Base-by-base conservation (phyloP, 2,797 vertebrate genomes). In the Sebastes baramenuke region DNA sequence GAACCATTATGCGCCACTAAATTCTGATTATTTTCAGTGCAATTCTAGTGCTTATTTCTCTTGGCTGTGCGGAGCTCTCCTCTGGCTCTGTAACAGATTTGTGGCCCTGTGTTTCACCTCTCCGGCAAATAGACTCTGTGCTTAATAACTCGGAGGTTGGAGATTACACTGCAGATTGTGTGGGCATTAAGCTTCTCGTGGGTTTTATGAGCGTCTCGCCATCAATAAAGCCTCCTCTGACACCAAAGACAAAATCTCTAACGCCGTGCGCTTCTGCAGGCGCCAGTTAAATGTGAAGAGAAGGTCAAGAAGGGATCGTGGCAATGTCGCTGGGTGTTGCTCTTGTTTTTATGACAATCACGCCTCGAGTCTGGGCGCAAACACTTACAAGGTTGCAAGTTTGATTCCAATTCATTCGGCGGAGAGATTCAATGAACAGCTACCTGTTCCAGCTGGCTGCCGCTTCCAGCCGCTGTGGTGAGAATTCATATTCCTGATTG, bases 11-110 rank as follows among this genome's bases (percentile, higher is more conserved):
- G 69, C 58, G 62, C 86, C 90, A 84, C 87, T 88, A 90, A 88
- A 89, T 90, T 93, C 78, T 85, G 90, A 89, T 93, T 93, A 91
- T 93, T 94, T 92, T 92, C 83, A 77, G 56, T 86, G 61, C 14
- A 60, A 91, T 91, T 88, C 75, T 65, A 72, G 24, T 75, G 88
- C 89, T 91, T 93, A 85, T 94, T 93, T 93, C 87, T 90, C 78
- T 93, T 92, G 93, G 92, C 90, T 72, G 76, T 49, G 30, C 8
- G 1, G 61, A 72, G 76, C 87, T 73, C 81, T 25, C 66, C 78
- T 77, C 82, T 84, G 87, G 84, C 89, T 73, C 87, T 83, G 83
- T 20, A 76, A 68, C 79, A 79, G 84, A 88, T 87, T 81, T 92
- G 90, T 38, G 86, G 85, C 77, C 88, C 75, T 14, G 2, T n/a